Evolutionary conservation across 2,888 invertebrate species (phyloP).

Genomic region (Pristionchus arcanus): DNA sequence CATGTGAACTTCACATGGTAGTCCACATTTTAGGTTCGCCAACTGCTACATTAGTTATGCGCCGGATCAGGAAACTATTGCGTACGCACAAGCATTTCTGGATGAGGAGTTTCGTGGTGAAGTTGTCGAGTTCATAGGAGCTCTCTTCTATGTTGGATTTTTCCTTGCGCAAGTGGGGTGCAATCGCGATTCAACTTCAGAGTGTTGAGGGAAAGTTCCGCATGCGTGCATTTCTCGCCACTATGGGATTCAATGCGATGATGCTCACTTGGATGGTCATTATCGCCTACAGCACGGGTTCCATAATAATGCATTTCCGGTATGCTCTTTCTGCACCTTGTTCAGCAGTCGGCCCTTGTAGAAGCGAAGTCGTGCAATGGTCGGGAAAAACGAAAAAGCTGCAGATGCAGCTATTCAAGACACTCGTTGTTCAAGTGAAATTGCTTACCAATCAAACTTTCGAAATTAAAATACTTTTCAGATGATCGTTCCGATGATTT

Average conservation of each 20-base stretch:
- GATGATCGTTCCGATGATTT: conserved; percentile 4
- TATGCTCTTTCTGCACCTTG: background rate
- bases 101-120: background rate
- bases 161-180: background rate
- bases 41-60: background rate
- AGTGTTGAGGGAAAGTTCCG: background rate
- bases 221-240: background rate
- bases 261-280: background rate
- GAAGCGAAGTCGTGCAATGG: background rate
- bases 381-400: background rate
- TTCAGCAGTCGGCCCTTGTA: background rate
- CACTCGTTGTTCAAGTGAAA: background rate
- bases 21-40: background rate
- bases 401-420: background rate
- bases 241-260: background rate
- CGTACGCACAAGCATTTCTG: background rate
- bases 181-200: background rate
- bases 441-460: no score
- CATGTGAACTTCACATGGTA: background rate
- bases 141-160: background rate
- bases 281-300: background rate
- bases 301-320: background rate
- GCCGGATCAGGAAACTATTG: background rate
- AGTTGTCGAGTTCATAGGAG: background rate
- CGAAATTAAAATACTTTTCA: background rate